These are phyloP conservation scores for Diabrotica balteata DNA, from an alignment of 2,888 invertebrate genomes.

Conservation along the genomic window DNA sequence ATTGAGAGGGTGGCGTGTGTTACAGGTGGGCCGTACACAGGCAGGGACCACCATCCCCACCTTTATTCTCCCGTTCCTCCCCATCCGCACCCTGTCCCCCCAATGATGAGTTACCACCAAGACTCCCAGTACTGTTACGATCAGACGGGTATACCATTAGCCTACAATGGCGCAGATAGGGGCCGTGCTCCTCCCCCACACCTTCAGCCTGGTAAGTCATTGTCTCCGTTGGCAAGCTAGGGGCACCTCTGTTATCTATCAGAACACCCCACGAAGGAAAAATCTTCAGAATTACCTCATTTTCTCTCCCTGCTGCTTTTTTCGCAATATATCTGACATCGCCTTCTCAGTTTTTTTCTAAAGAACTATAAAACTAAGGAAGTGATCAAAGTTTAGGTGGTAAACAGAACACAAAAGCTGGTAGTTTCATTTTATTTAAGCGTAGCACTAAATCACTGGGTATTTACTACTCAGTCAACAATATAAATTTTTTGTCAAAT, in stretches of 20 bases:
- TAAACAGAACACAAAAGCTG: neutral
- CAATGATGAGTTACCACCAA: constrained; percentile 61
- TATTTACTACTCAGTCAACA: too few species aligned
- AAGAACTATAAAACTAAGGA: neutral
- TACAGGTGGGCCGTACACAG: constrained; percentile 66
- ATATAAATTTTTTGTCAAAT: too few species aligned
- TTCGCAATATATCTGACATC: neutral
- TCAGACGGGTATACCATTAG: constrained; percentile 63
- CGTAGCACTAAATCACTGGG: too few species aligned
- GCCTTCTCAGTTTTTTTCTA: constrained; percentile 20
- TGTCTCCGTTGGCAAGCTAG: constrained; percentile 39
- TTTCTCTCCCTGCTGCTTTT: constrained; percentile 2
- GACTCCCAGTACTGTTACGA: constrained; percentile 68
- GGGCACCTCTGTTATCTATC: constrained; percentile 38
- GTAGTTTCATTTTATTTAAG: neutral
- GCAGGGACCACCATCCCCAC: constrained; percentile 61
- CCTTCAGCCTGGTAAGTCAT: constrained; percentile 62
- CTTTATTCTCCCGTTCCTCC: constrained; percentile 67
- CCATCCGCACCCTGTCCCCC: constrained; percentile 62
- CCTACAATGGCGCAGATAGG: constrained; percentile 60
- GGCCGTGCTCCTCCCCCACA: constrained; percentile 57
- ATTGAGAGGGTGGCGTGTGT: constrained; percentile 59
- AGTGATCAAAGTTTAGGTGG: neutral
- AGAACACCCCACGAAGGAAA: constrained; percentile 25
- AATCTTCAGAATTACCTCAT: constrained; percentile 32